Conservation (phyloP, 2,113 vertebrate species). For the Pelobates fuscus region DNA sequence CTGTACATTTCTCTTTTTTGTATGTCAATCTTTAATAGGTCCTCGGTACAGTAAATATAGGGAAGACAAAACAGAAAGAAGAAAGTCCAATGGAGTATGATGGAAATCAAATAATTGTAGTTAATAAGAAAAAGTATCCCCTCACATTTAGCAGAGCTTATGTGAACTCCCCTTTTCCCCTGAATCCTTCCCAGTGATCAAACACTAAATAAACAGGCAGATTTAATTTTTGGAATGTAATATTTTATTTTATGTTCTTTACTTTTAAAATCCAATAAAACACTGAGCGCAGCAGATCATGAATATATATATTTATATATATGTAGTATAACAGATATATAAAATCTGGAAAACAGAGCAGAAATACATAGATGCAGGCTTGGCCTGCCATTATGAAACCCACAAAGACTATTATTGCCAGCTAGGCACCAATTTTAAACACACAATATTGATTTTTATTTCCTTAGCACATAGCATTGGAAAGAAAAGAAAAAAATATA, state of each 20-base stretch:
- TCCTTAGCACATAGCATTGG: conserved; percentile 28
- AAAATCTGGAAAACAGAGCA: conserved; percentile 46
- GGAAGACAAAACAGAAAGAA: too few relatives aligned
- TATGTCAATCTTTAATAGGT: too few relatives aligned
- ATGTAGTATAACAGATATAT: conserved; percentile 47
- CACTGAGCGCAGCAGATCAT: conserved; percentile 47
- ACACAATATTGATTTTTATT: conserved; percentile 38
- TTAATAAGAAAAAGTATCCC: too few relatives aligned
- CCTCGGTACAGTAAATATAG: too few relatives aligned
- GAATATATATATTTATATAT: conserved; percentile 35
- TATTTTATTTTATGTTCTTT: conserved; percentile 46
- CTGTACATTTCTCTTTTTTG: too few relatives aligned
- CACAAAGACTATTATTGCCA: conserved; percentile 49
- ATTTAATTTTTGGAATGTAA: conserved; percentile 40
- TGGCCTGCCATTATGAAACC: conserved; percentile 45
- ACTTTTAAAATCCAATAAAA: conserved; percentile 37
- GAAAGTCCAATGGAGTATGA: too few relatives aligned
- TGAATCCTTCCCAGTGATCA: too few relatives aligned
- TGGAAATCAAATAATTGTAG: too few relatives aligned
- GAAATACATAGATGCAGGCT: conserved; percentile 44
- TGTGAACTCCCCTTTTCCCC: too few relatives aligned
- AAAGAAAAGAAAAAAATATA: conserved; percentile 11
- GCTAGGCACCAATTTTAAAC: conserved; percentile 47
- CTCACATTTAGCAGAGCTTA: too few relatives aligned
- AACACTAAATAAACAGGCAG: too few relatives aligned